Base-by-base conservation (phyloP, 2,113 vertebrate species). In the Neogobius melanostomus region DNA sequence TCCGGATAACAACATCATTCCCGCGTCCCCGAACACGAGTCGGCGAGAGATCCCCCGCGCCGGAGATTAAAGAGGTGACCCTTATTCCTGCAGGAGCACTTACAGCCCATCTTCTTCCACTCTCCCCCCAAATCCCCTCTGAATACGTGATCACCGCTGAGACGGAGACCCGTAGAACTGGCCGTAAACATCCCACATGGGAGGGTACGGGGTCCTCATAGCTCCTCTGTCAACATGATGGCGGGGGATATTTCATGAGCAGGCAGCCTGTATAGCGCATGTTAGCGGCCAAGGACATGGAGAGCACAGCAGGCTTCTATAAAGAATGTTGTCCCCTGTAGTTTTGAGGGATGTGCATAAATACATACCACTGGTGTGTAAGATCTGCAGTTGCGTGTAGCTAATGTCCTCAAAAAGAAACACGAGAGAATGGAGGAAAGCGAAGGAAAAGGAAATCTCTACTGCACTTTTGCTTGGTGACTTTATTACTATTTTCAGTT, bases 11-110 rank as follows among this genome's bases (percentile, higher is more conserved):
- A 77, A 69, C 73, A 61, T 61, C 73, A 61, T 61, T 52, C 57
- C 72, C 42, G 8, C 66, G 57, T 66, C 53, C 59, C 11, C 4
- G 2, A 46, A 71, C 64, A 74, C 53, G 70, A 68, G 76, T 80
- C 67, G 63, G 15, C 77, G 64, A 82, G 64, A 82, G 71, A 85
- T 74, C 72, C 59, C 81, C 65, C 12, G 46, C 67, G 15, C 79
- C 21, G 49, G 69, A 88, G 82, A 89, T 86, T 89, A 87, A 90
- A 83, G 75, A 84, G 75, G 84, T 91, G 87, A 90, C 89, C 87
- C 91, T 89, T 77, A 89, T 89, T 88, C 88, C 86, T 69, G 1
- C 11, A 62, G 79, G 82, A 87, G 76, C 82, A 66, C 80, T 88
- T 87, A 82, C 56, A 76, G 61, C 81, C 68, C 54, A 1, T 62